Base-by-base conservation (phyloP, 1,140 invertebrate species). In the Galendromus occidentalis region DNA sequence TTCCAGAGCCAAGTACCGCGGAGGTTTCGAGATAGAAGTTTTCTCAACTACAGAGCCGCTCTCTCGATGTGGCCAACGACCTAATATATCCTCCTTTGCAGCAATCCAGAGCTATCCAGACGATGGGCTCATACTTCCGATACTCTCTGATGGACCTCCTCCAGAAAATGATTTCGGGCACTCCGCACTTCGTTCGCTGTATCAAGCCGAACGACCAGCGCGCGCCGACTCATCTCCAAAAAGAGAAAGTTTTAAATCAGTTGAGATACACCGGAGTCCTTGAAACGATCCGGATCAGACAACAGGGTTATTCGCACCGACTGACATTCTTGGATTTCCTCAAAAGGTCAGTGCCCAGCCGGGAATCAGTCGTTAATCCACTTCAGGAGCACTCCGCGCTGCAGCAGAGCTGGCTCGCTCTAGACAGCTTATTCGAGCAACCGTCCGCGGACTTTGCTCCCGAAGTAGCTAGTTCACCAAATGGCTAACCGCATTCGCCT, bases 101-200 rank as follows among this genome's bases (percentile, higher is more conserved):
- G 51, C 51, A 59, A 18, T 59, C 51, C n/a, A 77, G 86, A 70
- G 84, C 83, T 7, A 86, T 88, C 73, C 86, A 89, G 77, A 90
- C 86, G 9, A 84, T 88, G 2, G 82, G 86, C 4, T 87, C 86
- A 6, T 88, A 88, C 72, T 89, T 89, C 76, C 79, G 86, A 25
- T 88, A 85, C 72, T 88, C 86, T 0, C 72, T 90, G 28, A 87
- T 87, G 84, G 87, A 89, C 73, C 75, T 90, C 7, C 79, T 89
- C 17, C 85, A 87, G 73, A 87, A 87, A 74, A 87, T 88, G 83
- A 85, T 88, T 2, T 83, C 83, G 39, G 81, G 81, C 7, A 81
- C 81, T 7, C 86, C 86, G 2, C 86, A 88, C 73, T 90, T 90
- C 76, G 84, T 90, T 14, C 80, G 86, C 67, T 90, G 87, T 69